A percentile compares a stretch with the other conserved stretches of the same genome.
Conservation (phyloP, 2,797 vertebrate species). For the Paramormyrops hopkinsi region DNA sequence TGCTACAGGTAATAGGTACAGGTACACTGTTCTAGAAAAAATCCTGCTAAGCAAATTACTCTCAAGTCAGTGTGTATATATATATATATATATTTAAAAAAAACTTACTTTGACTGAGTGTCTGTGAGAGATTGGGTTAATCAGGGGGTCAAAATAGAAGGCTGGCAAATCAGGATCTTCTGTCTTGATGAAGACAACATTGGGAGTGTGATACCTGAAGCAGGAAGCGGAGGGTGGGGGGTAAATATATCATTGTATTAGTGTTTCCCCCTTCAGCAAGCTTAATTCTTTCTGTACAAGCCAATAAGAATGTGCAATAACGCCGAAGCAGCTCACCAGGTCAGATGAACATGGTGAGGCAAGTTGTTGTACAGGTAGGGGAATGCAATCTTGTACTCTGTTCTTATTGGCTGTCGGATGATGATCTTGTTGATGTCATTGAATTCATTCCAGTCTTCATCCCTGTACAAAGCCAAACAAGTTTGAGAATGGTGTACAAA, state of each 20-base stretch:
- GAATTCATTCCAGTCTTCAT: constrained; percentile 99
- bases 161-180: constrained; percentile 97
- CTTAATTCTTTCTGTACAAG: constrained; percentile 14
- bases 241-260: not conserved
- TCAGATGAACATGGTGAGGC: constrained; percentile 95
- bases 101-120: constrained; percentile 88
- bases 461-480: constrained; percentile 56
- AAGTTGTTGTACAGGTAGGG: constrained; percentile 98
- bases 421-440: constrained; percentile 99
- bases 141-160: constrained; percentile 97
- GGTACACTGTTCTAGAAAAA: not conserved
- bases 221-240: not conserved
- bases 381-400: constrained; percentile 98
- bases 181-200: constrained; percentile 98
- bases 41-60: not conserved
- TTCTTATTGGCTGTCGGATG: constrained; percentile 94
- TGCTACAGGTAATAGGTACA: not conserved
- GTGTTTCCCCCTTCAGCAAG: not conserved
- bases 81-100: no score
- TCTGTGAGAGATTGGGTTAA: constrained; percentile 97
- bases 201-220: constrained; percentile 93
- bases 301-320: not conserved
- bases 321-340: constrained; percentile 69
- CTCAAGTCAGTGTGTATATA: no score
- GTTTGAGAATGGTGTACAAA: not conserved